These are phyloP conservation scores for Lissonota sp. DNA, from an alignment of 2,888 invertebrate genomes.

Conservation along the genomic window DNA sequence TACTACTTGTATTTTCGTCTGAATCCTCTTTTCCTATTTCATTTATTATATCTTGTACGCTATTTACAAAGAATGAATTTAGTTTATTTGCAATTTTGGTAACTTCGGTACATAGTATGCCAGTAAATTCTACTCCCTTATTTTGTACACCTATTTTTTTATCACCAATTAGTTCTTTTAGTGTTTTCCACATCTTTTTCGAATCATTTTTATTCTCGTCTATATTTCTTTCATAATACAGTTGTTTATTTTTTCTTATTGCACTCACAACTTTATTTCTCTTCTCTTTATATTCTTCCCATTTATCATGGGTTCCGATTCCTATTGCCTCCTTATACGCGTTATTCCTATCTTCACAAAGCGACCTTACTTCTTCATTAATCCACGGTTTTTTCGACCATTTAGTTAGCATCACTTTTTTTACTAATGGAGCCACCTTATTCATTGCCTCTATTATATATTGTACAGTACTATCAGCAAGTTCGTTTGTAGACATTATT, in stretches of 20 bases:
- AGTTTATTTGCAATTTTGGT: constrained; percentile 32
- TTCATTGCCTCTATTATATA: constrained; percentile 1
- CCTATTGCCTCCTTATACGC: constrained; percentile 25
- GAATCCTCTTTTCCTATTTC: background rate
- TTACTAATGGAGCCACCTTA: constrained; percentile 33
- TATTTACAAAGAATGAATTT: constrained; percentile 32
- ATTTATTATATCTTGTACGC: constrained; percentile 25
- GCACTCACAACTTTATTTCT: constrained; percentile 25
- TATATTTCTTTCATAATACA: constrained; percentile 45
- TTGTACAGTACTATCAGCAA: too few relatives aligned
- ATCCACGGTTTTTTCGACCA: constrained; percentile 56
- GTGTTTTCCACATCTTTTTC: constrained; percentile 37
- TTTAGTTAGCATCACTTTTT: constrained; percentile 29
- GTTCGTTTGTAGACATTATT: too few relatives aligned
- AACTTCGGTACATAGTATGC: background rate
- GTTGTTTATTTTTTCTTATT: constrained; percentile 32
- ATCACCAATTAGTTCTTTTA: constrained; percentile 34
- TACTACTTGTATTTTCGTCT: too few relatives aligned
- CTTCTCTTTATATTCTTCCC: constrained; percentile 24
- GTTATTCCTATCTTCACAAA: constrained; percentile 24
- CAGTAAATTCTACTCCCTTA: constrained; percentile 8
- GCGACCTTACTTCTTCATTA: constrained; percentile 25
- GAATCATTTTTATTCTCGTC: constrained; percentile 29
- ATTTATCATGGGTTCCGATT: background rate
- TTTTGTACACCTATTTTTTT: background rate